These are phyloP conservation scores for Paratrypauchen microcephalus DNA, from an alignment of 2,797 vertebrate genomes.

Conservation along the genomic window DNA sequence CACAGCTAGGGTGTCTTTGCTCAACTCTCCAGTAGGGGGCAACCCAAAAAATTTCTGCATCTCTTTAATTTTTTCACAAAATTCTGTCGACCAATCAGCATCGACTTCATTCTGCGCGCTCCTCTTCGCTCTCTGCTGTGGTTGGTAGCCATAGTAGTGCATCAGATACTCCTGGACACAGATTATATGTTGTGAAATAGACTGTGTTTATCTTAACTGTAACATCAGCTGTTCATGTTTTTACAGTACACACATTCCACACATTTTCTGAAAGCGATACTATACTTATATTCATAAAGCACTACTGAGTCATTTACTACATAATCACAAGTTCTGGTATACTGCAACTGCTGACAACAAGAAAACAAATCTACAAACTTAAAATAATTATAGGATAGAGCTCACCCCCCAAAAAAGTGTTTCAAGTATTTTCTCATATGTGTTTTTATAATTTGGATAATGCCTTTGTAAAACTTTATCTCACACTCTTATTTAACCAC, in stretches of 20 bases:
- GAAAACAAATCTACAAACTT: background rate
- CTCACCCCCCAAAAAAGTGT: background rate
- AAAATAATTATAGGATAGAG: background rate
- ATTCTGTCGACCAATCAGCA: background rate
- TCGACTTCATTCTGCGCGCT: background rate
- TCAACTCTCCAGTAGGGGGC: constrained; percentile 55
- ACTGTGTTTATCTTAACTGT: background rate
- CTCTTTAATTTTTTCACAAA: constrained; percentile 41
- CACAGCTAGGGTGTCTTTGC: constrained; percentile 50
- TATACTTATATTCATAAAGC: constrained; percentile 6
- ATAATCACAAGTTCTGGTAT: background rate
- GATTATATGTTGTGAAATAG: background rate
- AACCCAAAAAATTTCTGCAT: constrained; percentile 71
- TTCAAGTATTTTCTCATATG: background rate
- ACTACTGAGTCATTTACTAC: background rate
- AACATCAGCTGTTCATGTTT: constrained; percentile 5
- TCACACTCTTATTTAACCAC: background rate
- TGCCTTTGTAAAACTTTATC: background rate
- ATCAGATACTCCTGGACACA: constrained; percentile 57
- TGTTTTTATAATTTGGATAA: background rate
- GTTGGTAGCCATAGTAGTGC: constrained; percentile 57
- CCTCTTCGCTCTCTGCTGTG: constrained; percentile 39
- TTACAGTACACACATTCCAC: constrained; percentile 49
- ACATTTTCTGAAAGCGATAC: constrained; percentile 19
- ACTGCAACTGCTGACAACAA: background rate